These are phyloP conservation scores for Nothocercus julius DNA, from an alignment of 2,113 vertebrate species.

Conservation along the genomic window DNA sequence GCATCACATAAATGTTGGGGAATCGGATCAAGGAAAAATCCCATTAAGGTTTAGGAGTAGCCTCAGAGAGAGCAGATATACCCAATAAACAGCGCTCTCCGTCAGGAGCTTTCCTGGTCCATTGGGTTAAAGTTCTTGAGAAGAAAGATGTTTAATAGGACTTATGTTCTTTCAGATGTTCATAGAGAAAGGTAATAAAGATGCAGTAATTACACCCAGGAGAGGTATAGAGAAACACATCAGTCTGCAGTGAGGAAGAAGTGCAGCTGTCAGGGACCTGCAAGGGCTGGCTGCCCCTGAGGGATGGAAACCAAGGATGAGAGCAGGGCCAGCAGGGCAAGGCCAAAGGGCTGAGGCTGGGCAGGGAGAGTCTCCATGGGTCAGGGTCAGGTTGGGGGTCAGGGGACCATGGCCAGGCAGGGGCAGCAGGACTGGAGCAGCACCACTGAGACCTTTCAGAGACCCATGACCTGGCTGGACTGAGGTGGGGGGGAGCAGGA, in stretches of 20 bases:
- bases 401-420: too few relatives aligned
- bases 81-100: neutral
- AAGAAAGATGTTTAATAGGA: slow-evolving; percentile 27
- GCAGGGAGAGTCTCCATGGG: too few relatives aligned
- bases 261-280: neutral
- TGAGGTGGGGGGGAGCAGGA: too few relatives aligned
- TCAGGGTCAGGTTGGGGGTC: neutral
- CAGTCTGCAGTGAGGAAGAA: slow-evolving; percentile 8
- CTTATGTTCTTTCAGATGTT: slow-evolving; percentile 58
- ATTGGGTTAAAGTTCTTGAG: slow-evolving; percentile 40
- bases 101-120: slow-evolving; percentile 54
- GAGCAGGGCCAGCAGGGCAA: neutral
- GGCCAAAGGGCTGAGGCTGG: neutral
- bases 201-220: slow-evolving; percentile 34
- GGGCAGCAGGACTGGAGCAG: neutral
- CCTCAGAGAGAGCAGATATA: neutral
- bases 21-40: neutral
- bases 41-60: neutral
- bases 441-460: neutral
- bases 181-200: slow-evolving; percentile 62
- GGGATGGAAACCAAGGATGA: neutral
- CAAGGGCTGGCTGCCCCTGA: neutral
- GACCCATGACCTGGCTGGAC: too few relatives aligned
- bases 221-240: slow-evolving; percentile 38
- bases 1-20: neutral